Conservation (phyloP, 1,140 invertebrate genomes). For the Batillaria attramentaria region DNA sequence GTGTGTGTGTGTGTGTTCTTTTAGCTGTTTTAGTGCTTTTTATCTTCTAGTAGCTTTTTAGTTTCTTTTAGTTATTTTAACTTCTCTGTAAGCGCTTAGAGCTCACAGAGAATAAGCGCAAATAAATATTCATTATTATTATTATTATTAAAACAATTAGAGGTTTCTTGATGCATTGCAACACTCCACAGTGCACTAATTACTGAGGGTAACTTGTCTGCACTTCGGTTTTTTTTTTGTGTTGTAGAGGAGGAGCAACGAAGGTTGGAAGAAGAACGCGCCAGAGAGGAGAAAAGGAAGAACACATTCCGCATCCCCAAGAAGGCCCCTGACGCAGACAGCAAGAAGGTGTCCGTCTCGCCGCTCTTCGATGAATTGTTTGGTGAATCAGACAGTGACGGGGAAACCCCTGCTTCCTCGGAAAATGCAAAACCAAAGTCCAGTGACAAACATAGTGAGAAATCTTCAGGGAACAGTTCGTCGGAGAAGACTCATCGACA, state of each 20-base stretch:
- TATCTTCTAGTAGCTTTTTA: neutral
- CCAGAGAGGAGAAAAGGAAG: constrained; percentile 19
- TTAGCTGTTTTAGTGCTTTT: neutral
- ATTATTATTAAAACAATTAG: no score
- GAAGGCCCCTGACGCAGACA: neutral
- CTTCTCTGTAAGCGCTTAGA: neutral
- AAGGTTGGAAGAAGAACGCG: neutral
- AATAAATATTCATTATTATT: no score
- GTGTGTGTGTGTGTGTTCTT: neutral
- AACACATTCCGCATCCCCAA: constrained; percentile 29
- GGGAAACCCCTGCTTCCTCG: no score
- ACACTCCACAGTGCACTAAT: no score
- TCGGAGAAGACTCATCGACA: neutral
- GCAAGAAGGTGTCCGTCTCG: neutral
- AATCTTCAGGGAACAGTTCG: neutral
- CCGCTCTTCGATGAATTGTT: no score
- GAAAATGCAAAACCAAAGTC: no score
- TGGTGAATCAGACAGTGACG: no score
- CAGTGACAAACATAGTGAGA: no score
- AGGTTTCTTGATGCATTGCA: no score
- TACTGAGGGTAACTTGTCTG: no score
- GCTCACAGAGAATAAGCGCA: no score
- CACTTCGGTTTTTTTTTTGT: no score
- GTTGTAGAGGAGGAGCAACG: neutral
- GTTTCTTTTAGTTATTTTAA: neutral